Percentiles rank a stretch among this genome's conserved stretches.
Conservation (phyloP, 2,797 vertebrate genomes). For the Phaenicophaeus curvirostris region DNA sequence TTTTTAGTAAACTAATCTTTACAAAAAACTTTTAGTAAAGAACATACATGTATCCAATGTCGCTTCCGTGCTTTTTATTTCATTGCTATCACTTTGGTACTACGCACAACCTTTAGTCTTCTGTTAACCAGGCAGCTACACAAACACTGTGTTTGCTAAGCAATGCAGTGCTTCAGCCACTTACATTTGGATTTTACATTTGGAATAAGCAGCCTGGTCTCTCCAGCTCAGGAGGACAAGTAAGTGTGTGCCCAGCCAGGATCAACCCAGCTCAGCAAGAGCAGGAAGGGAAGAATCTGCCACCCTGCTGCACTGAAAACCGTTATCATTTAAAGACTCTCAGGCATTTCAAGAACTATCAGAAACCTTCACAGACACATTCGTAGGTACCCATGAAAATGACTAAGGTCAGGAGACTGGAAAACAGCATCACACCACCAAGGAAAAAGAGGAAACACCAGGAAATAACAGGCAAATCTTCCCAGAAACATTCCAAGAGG, state of each 20-base stretch:
- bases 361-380: background rate
- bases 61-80: background rate
- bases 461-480: background rate
- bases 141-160: background rate
- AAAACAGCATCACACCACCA: background rate
- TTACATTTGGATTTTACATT: background rate
- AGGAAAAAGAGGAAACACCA: background rate
- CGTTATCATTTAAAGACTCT: background rate
- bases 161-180: background rate
- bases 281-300: background rate
- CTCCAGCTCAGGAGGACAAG: background rate
- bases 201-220: background rate
- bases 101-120: background rate
- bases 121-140: background rate
- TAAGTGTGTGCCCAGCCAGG: background rate
- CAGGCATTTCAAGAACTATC: background rate
- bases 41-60: background rate
- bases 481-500: background rate
- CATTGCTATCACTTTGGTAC: background rate
- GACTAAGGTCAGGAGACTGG: background rate
- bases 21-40: slow-evolving; percentile 54
- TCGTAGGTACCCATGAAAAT: background rate
- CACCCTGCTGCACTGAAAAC: background rate
- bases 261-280: background rate
- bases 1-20: slow-evolving; percentile 29